Percentiles rank a stretch among this genome's conserved stretches.
phyloP scores from a whole-genome alignment of 2,113 vertebrate species.

The Notiomystis cincta region DNA sequence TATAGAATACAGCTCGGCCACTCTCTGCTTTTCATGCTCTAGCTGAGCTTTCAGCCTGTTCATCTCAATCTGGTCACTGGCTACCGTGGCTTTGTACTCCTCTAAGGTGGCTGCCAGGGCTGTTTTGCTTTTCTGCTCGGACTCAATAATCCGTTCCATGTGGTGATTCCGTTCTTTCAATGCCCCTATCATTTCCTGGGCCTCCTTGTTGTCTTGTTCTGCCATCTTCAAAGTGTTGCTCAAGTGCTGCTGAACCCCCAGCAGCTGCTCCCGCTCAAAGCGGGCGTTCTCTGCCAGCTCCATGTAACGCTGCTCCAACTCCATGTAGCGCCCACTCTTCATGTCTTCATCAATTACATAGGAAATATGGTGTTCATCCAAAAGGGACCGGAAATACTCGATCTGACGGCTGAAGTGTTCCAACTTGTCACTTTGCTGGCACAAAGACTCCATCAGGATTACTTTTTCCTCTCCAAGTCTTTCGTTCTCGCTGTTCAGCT shows the following conservation, averaged over 20 bases:
- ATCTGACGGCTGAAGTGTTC: constrained; percentile 89
- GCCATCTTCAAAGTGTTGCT: constrained; percentile 96
- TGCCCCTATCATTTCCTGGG: constrained; percentile 88
- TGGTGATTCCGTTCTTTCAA: constrained; percentile 92
- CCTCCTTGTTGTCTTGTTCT: constrained; percentile 93
- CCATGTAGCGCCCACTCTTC: constrained; percentile 91
- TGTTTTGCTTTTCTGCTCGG: constrained; percentile 83
- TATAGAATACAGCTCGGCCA: constrained; percentile 88
- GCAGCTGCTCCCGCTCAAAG: constrained; percentile 91
- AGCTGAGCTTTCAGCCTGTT: constrained; percentile 85
- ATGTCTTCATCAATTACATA: constrained; percentile 88
- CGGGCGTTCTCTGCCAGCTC: constrained; percentile 89
- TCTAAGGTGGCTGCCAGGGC: constrained; percentile 80
- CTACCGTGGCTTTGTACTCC: constrained; percentile 83
- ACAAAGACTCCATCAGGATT: constrained; percentile 93
- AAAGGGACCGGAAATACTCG: constrained; percentile 85
- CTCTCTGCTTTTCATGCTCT: constrained; percentile 90
- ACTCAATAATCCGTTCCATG: constrained; percentile 89
- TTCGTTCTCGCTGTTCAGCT: constrained; percentile 92
- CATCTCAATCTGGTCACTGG: constrained; percentile 86
- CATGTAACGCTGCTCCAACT: constrained; percentile 90
- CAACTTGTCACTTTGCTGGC: constrained; percentile 91
- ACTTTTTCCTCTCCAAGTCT: constrained; percentile 91
- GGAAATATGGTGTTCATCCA: constrained; percentile 87
- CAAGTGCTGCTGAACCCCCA: constrained; percentile 93